Evolutionary conservation across 1,140 invertebrate species (phyloP).

Genomic region (Hyposmocoma kahamanoa): DNA sequence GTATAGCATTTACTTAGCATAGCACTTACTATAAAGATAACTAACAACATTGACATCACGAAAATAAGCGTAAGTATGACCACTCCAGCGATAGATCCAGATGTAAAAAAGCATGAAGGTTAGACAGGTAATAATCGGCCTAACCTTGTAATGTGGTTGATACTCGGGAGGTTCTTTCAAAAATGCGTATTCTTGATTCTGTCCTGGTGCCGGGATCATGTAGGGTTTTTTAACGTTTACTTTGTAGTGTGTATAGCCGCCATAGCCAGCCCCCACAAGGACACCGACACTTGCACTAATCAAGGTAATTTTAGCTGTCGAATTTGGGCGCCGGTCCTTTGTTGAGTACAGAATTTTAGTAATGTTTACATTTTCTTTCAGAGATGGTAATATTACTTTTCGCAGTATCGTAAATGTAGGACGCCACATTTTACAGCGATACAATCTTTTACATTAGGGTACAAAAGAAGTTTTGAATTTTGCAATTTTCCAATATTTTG

Average conservation of each 20-base stretch:
- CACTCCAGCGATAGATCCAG: too few relatives aligned
- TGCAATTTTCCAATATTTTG: too few relatives aligned
- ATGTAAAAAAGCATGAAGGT: too few relatives aligned
- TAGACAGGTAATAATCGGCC: too few relatives aligned
- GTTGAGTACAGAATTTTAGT: constrained; percentile 49
- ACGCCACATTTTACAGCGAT: constrained; percentile 48
- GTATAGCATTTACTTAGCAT: too few relatives aligned
- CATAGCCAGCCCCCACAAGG: constrained; percentile 61
- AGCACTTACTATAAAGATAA: too few relatives aligned
- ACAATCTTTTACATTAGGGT: too few relatives aligned
- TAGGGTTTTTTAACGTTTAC: constrained; percentile 49
- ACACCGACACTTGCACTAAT: constrained; percentile 67
- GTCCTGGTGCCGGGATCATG: constrained; percentile 15
- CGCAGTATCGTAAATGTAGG: constrained; percentile 44
- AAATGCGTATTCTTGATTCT: constrained; percentile 48
- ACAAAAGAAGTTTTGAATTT: too few relatives aligned
- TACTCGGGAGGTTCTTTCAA: constrained; percentile 48
- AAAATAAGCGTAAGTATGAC: too few relatives aligned
- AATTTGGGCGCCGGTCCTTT: constrained; percentile 43
- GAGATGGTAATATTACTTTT: constrained; percentile 39
- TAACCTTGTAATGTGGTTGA: constrained; percentile 57
- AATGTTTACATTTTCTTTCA: constrained; percentile 41
- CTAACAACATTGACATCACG: too few relatives aligned
- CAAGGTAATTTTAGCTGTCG: constrained; percentile 54
- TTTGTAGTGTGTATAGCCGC: constrained; percentile 68